A percentile compares a stretch with the other conserved stretches of the same genome.
Evolutionary conservation across 2,888 invertebrate genomes (phyloP).

Genomic region (Drosophila koepferae): DNA sequence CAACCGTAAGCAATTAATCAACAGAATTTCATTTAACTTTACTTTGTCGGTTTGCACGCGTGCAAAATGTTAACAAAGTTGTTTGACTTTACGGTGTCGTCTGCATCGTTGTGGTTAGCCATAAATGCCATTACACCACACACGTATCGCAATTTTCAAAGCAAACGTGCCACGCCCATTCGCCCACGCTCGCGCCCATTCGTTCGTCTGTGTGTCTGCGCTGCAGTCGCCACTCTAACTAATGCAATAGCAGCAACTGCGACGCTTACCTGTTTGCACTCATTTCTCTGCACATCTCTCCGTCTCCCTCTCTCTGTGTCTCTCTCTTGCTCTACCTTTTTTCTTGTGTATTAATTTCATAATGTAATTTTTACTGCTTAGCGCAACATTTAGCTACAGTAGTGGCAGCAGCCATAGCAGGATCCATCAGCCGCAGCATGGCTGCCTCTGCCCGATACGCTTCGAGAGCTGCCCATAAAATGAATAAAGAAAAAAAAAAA

Average conservation of each 20-base stretch:
- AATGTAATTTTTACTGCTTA: slow-evolving; percentile 67
- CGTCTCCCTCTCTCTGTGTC: neutral
- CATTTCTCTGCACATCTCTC: neutral
- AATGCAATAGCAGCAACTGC: slow-evolving; percentile 51
- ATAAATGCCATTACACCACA: slow-evolving; percentile 59
- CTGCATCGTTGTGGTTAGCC: slow-evolving; percentile 30
- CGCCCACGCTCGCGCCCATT: neutral
- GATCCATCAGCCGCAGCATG: slow-evolving; percentile 25
- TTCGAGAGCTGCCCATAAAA: slow-evolving; percentile 42
- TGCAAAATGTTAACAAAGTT: slow-evolving; percentile 64
- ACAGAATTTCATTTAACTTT: slow-evolving; percentile 53
- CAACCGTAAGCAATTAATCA: slow-evolving; percentile 59
- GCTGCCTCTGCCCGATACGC: slow-evolving; percentile 24
- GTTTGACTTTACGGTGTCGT: slow-evolving; percentile 56
- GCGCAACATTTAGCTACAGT: slow-evolving; percentile 50
- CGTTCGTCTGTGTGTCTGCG: neutral
- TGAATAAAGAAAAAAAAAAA: slow-evolving; percentile 4
- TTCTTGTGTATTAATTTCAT: slow-evolving; percentile 65
- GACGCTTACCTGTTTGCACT: slow-evolving; percentile 30
- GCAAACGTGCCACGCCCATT: neutral
- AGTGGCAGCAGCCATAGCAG: slow-evolving; percentile 11
- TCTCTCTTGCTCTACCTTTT: slow-evolving; percentile 8
- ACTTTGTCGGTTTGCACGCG: slow-evolving; percentile 58
- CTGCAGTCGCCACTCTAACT: slow-evolving; percentile 38
- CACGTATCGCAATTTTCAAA: slow-evolving; percentile 34